Conservation (phyloP, 2,113 vertebrate genomes). For the Chlamydotis undulata region DNA sequence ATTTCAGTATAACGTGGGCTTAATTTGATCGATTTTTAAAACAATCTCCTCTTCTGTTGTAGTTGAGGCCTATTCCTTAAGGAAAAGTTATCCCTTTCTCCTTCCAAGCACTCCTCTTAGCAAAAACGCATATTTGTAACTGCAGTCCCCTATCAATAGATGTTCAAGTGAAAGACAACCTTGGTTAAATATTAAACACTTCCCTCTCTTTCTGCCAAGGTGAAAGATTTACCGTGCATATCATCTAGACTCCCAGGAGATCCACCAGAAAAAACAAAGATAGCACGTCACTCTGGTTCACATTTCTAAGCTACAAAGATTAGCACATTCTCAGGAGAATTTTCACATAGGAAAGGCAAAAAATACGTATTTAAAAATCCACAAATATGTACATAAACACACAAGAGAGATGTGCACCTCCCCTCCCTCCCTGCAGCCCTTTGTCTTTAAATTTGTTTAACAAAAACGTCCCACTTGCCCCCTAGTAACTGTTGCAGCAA, state of each 20-base stretch:
- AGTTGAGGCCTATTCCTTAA: background rate
- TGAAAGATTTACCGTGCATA: conserved; percentile 19
- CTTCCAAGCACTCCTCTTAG: background rate
- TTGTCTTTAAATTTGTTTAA: background rate
- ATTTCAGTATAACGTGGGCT: background rate
- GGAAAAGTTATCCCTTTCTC: background rate
- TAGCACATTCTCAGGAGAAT: background rate
- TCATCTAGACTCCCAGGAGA: background rate
- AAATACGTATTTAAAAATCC: background rate
- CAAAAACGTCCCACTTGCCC: background rate
- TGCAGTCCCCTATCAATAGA: background rate
- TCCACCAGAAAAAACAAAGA: conserved; percentile 2
- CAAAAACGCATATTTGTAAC: conserved; percentile 28
- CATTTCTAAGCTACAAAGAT: background rate
- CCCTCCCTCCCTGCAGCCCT: background rate
- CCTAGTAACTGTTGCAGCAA: background rate
- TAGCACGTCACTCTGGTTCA: background rate
- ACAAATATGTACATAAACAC: background rate
- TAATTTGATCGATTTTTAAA: background rate
- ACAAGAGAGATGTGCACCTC: background rate
- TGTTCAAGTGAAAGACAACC: conserved; percentile 27
- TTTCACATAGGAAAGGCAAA: background rate
- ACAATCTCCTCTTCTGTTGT: background rate
- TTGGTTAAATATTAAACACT: conserved; percentile 60
- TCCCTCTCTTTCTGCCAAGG: conserved; percentile 23